Evolutionary conservation across 35 echinoderm and acorn worm species (phyloP), one percentile per base, ranked within the genome.

Genomic region (Eucidaris tribuloides): DNA sequence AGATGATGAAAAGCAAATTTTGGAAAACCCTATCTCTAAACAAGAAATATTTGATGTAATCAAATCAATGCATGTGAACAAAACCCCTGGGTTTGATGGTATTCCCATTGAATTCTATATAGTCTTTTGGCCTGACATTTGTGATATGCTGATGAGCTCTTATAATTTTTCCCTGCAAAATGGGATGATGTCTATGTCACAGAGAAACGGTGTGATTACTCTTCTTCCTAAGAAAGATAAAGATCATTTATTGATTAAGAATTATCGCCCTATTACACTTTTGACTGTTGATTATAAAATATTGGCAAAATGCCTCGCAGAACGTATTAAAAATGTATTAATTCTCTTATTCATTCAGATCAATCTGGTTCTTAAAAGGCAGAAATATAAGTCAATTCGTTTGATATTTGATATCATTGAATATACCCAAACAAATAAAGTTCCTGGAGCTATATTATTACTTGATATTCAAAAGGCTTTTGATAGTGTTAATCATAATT

Each of bases 391-490:
- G 58, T 62, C n/a, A 62, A n/a, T 62, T 62, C 58, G 58, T 62
- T 62, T 62, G 32, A 62, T 62, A 25, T n/a, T 37, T 18, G 39
- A 74, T 42, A 37, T 3, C 7, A 37, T 74, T 74, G 32, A 43
- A 35, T 78, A 43, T 62, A 9, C 7, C 13, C 22, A 41, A 5
- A 7, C 15, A n/a, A 14, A 78, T 78, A 15, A 78, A 44, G 48
- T 78, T 5, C 74, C 79, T 15, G 46, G 55, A 11, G 27, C 55
- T 29, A 34, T 62, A 5, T 76, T 58, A 17, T n/a, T 59, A 13
- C 2, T 61, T 1, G 79, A 82, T 60, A 57, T 82, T 9, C 55
- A 82, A 41, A 82, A 82, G 27, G 56, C 80, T n/a, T 82, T 82
- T 54, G 54, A 58, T 34, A 58, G n/a, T n/a, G 7, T 41, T 61